Evolutionary conservation across 1,140 invertebrate genomes (phyloP).

Genomic region (Aphis gossypii): DNA sequence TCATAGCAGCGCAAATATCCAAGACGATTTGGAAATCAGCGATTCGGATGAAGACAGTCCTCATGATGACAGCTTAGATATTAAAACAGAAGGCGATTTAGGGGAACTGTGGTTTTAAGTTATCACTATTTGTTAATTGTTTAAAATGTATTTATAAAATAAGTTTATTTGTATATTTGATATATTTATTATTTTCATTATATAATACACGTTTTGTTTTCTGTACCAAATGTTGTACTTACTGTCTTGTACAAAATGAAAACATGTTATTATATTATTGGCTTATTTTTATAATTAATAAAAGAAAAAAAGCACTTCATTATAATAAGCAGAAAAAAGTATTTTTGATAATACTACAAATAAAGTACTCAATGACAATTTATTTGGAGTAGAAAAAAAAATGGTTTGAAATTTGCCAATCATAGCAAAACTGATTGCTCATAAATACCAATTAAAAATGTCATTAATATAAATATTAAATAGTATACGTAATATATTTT

Average conservation of each 20-base stretch:
- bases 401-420: background rate
- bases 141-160: slow-evolving; percentile 30
- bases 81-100: slow-evolving; percentile 54
- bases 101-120: slow-evolving; percentile 57
- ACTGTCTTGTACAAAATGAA: background rate
- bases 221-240: background rate
- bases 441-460: background rate
- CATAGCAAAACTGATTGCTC: background rate
- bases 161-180: slow-evolving; percentile 20
- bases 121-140: background rate
- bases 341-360: background rate
- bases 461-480: background rate
- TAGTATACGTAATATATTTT: slow-evolving; percentile 1
- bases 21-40: slow-evolving; percentile 79
- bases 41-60: slow-evolving; percentile 73
- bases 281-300: background rate
- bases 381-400: background rate
- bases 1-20: slow-evolving; percentile 65
- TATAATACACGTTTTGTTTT: background rate
- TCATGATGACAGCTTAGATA: slow-evolving; percentile 36
- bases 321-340: background rate
- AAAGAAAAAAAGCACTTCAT: background rate
- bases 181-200: background rate
- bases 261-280: background rate
- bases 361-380: background rate